Evolutionary conservation across 2,113 vertebrate species (phyloP), one percentile per base, ranked within the genome.

Genomic region (Chaetorhynchus papuensis): DNA sequence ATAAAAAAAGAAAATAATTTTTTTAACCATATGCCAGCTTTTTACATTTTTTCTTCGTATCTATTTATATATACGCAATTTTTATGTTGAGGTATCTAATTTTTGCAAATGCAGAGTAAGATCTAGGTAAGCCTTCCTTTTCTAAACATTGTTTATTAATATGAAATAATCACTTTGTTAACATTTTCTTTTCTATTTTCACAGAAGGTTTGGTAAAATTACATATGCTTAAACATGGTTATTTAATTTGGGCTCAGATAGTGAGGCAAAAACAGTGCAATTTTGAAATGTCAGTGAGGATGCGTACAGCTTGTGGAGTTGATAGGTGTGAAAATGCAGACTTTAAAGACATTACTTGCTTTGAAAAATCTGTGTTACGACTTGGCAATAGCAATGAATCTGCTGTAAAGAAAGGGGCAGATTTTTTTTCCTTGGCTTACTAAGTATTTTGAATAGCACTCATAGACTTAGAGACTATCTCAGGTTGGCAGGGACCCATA

Each of bases 251-350:
- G 82, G 63, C 56, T 91, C 23, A 54, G 77, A 72, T 59, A 89
- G 39, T 81, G 76, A 84, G 71, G 83, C 60, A 92, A 78, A 92
- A 92, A 11, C 50, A 71, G 33, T 65, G 31, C 33, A 79, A 76
- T 88, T 91, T 44, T 41, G n/a, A 89, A 96, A 92, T 87, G 87
- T 90, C 89, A 70, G 18, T 44, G 54, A 80, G 72, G 68, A 83
- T 17, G 44, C 44, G 44, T 93, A 28, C 76, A 86, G 79, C 81
- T 79, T 94, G 90, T 76, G 41, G 63, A 89, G 59, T n/a, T 94
- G 71, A 83, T 68, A 86, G 82, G 76, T 96, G 94, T 93, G 92
- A 96, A 95, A 91, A 96, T 64, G 44, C 44, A 78, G 37, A 59
- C 39, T 88, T 72, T 70, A 71, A 94, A 95, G 75, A 53, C 7